Percentiles rank a stretch among this genome's conserved stretches.
Evolutionary conservation across 1,140 invertebrate genomes (phyloP).

Genomic region (Druon quercuslanigerum): DNA sequence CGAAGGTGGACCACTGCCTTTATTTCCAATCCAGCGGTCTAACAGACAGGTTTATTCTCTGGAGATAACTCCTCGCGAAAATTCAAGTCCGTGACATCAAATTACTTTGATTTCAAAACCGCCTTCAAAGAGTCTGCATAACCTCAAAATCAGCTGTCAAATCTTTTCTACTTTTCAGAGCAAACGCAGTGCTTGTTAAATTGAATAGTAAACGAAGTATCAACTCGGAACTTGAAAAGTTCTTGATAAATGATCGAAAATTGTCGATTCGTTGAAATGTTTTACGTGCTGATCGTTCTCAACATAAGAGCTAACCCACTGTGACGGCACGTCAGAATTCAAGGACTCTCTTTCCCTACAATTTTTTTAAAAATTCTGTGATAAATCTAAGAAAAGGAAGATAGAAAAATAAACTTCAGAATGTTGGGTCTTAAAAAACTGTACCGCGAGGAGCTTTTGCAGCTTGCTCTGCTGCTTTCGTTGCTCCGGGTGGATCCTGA

Average conservation of each 20-base stretch:
- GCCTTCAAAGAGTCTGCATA: constrained; percentile 1
- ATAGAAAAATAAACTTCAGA: constrained; percentile 48
- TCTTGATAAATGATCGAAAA: constrained; percentile 38
- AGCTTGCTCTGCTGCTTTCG: constrained; percentile 86
- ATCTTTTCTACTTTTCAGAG: neutral
- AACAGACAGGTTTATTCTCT: constrained; percentile 41
- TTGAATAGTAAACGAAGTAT: neutral
- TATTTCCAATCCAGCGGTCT: constrained; percentile 57
- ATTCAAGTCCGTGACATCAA: neutral
- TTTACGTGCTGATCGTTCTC: constrained; percentile 39
- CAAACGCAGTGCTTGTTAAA: neutral
- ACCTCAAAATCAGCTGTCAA: constrained; percentile 37
- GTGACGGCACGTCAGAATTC: constrained; percentile 47
- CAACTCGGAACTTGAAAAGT: neutral
- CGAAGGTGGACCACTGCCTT: constrained; percentile 45
- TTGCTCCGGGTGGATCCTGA: constrained; percentile 85
- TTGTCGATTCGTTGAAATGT: neutral
- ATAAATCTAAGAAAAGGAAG: constrained; percentile 38
- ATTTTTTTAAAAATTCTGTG: constrained; percentile 35
- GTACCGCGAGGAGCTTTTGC: constrained; percentile 86
- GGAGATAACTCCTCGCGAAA: neutral
- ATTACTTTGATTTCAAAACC: neutral
- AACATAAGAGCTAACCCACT: constrained; percentile 47
- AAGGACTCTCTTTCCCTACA: neutral
- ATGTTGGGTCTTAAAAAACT: constrained; percentile 87